These are phyloP conservation scores for Syrrhaptes paradoxus DNA, from an alignment of 2,113 vertebrate genomes.

Conservation along the genomic window DNA sequence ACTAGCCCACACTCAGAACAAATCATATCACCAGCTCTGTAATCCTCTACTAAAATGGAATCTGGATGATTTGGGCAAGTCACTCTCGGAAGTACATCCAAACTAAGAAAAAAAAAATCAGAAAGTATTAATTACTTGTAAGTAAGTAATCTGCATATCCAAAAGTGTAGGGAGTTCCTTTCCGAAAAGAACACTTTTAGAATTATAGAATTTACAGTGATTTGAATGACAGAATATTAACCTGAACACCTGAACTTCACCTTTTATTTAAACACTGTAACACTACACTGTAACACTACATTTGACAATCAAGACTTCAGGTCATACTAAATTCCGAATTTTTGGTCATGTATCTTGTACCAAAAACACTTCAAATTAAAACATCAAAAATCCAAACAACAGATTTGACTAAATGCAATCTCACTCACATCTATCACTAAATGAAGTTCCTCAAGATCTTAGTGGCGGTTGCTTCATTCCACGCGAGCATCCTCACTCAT, in stretches of 20 bases:
- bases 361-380: neutral
- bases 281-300: too few species aligned
- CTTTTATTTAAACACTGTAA: neutral
- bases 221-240: neutral
- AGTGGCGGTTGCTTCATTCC: neutral
- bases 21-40: conserved; percentile 98
- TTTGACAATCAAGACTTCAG: neutral
- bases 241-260: neutral
- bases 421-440: neutral
- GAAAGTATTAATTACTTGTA: neutral
- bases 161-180: neutral
- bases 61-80: conserved; percentile 97
- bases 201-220: neutral
- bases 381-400: neutral
- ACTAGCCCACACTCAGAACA: conserved; percentile 98
- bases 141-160: neutral
- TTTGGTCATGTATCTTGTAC: neutral
- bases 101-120: conserved; percentile 67
- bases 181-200: neutral
- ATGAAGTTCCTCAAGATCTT: neutral
- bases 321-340: neutral
- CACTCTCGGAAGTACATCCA: conserved; percentile 91
- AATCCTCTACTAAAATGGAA: conserved; percentile 95
- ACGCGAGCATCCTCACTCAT: neutral
- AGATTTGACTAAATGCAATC: neutral